phyloP scores from a whole-genome alignment of 2,888 invertebrate genomes.

The Folsomia manolachei region DNA sequence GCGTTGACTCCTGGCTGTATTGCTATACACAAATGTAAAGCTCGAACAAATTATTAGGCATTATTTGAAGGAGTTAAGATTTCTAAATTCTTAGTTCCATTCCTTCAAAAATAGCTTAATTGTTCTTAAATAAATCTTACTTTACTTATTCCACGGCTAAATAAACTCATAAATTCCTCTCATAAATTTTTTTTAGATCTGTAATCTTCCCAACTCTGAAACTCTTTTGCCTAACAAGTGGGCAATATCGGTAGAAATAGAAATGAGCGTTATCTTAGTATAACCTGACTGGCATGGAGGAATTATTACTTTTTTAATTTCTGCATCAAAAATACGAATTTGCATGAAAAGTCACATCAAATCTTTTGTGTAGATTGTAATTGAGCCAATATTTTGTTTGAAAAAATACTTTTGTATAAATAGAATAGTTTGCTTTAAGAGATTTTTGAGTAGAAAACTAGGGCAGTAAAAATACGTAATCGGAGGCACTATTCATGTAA shows the following conservation, averaged over 20 bases:
- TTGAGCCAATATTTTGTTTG: background rate
- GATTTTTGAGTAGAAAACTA: background rate
- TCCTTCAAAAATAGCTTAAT: conserved; percentile 12
- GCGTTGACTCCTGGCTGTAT: no score
- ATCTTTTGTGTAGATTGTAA: background rate
- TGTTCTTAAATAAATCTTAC: conserved; percentile 1
- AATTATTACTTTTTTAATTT: background rate
- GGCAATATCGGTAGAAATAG: no score
- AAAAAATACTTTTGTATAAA: background rate
- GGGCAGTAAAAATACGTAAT: no score
- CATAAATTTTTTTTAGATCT: background rate
- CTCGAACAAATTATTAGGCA: conserved; percentile 47
- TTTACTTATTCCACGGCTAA: background rate
- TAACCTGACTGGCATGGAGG: no score
- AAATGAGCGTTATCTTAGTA: no score
- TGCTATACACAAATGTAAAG: conserved; percentile 42
- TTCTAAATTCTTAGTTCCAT: background rate
- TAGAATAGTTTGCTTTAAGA: background rate
- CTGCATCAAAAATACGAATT: background rate
- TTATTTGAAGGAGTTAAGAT: conserved; percentile 20
- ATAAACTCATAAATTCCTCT: background rate
- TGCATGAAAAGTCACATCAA: background rate
- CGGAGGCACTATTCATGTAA: no score
- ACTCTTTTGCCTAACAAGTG: no score
- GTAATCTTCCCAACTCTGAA: background rate